Base-by-base conservation (phyloP, 2,113 vertebrate species). In the Leptobrachium ailaonicum region DNA sequence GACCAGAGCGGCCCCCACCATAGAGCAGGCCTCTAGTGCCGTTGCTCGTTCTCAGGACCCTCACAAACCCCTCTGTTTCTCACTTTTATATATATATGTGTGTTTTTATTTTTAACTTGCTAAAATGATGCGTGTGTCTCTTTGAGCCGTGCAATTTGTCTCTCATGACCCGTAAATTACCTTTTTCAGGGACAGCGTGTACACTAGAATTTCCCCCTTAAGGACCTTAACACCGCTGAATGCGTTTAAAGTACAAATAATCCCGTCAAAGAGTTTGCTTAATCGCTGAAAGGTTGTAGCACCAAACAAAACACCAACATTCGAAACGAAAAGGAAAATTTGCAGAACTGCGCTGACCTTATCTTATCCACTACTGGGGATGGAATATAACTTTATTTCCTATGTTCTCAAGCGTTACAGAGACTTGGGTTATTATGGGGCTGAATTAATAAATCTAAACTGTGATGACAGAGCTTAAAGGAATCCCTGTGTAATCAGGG, bases 211-310 rank as follows among this genome's bases (percentile, higher is more conserved):
- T 41, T 71, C 56, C 76, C 76, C 40, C 58, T 41, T 70, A 62
- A 8, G 47, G 56, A 71, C 11, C 71, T 77, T 78, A 71, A 71
- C 76, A 20, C 68, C 68, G 63, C 58, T 71, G 62, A 62, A 78
- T 78, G 66, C 47, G 76, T 78, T 68, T 71, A 58, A 63, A 78
- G 67, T 78, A 42, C 54, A 67, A 78, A 63, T 78, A 78, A 78
- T 78, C 54, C 76, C 67, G 47, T 71, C 42, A 78, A 50, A 78
- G 67, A 47, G 42, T 78, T 62, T 78, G 42, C 43, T 71, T 62
- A 32, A 32, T 32, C 20, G 20, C 20, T 32, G 20, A 32, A 71
- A 71, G 76, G 76, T 62, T 78, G 58, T 58, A 78, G 53, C 53
- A 58, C 53, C 53, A 73, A 50, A 50, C 47, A 5, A 47, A 11